Evolutionary conservation across 2,797 vertebrate genomes (phyloP).

Genomic region (Lerista edwardsae): DNA sequence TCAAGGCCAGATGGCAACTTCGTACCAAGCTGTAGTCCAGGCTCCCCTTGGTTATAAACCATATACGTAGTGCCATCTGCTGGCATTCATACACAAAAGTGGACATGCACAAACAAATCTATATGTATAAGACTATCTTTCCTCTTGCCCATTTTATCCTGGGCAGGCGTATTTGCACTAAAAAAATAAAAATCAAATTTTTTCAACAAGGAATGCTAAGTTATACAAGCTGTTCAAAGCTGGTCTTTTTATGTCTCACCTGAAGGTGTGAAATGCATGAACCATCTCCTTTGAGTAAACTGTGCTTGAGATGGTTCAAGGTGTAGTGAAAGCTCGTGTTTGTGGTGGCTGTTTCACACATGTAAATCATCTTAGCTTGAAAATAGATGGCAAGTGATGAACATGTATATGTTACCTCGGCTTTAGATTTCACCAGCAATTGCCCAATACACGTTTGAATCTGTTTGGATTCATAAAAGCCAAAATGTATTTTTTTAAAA

Average conservation of each 20-base stretch:
- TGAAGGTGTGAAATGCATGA: neutral
- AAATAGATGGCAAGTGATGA: neutral
- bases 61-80: conserved; percentile 38
- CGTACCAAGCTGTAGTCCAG: neutral
- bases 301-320: neutral
- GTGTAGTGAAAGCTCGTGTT: neutral
- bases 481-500: neutral
- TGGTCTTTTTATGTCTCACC: neutral
- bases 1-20: conserved; percentile 16
- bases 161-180: neutral
- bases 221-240: neutral
- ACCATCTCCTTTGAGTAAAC: neutral
- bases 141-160: neutral
- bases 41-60: conserved; percentile 13
- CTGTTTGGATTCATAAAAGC: neutral
- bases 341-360: neutral
- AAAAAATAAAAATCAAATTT: neutral
- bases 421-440: neutral
- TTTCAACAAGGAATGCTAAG: neutral
- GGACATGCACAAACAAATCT: conserved; percentile 1
- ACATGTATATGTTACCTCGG: neutral
- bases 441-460: neutral
- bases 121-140: neutral
- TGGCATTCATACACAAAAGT: conserved; percentile 15
- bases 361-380: neutral